phyloP scores from a whole-genome alignment of 2,888 invertebrate species.

The Myopa testacea region DNA sequence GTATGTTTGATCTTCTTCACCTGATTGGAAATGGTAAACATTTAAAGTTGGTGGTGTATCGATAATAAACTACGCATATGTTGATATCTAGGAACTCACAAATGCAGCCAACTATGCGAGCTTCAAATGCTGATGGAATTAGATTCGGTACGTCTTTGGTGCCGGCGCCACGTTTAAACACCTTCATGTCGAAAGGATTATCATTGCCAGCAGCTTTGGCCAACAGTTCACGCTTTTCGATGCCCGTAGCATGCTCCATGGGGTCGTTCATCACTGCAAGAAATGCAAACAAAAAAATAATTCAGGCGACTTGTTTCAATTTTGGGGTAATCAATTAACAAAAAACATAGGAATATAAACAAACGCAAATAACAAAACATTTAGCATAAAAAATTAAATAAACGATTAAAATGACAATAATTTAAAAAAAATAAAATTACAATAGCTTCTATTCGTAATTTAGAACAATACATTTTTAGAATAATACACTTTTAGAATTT shows the following conservation, averaged over 20 bases:
- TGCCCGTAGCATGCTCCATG: conserved; percentile 91
- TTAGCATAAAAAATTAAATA: too few species aligned
- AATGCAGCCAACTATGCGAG: conserved; percentile 93
- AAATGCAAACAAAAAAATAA: neutral
- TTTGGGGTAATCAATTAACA: neutral
- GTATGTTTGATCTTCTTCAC: conserved; percentile 89
- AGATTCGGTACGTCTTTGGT: conserved; percentile 88
- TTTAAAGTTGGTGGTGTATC: neutral
- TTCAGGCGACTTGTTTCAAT: neutral
- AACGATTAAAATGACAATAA: neutral
- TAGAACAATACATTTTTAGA: neutral
- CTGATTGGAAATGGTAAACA: conserved; percentile 60
- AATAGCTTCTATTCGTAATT: neutral
- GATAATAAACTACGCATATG: too few species aligned
- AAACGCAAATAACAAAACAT: neutral
- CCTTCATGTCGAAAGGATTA: conserved; percentile 87
- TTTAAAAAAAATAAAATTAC: neutral
- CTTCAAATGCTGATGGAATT: conserved; percentile 90
- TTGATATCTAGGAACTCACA: conserved; percentile 72
- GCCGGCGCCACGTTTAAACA: conserved; percentile 82
- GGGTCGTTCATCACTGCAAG: conserved; percentile 84
- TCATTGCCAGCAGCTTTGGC: conserved; percentile 90
- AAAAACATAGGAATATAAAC: neutral
- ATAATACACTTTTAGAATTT: neutral
- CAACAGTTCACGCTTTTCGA: conserved; percentile 90